Evolutionary conservation across 1,140 invertebrate species (phyloP).

Genomic region (Teleogryllus occipitalis): DNA sequence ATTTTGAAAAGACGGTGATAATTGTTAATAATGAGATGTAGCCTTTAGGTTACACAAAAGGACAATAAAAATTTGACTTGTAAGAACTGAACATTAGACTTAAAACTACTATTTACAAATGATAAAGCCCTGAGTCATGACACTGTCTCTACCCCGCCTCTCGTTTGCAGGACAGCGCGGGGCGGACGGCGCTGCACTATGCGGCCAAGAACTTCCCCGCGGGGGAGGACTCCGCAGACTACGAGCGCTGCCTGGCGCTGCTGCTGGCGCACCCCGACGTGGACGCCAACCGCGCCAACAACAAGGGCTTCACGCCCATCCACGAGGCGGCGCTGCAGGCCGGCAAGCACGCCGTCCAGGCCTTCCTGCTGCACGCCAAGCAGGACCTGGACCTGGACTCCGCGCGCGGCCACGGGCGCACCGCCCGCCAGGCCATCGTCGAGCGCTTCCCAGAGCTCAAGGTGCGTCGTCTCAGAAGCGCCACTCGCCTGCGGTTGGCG

Average conservation of each 20-base stretch:
- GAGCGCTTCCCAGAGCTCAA: not conserved
- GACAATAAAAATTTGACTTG: too few species aligned
- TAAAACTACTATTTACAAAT: too few species aligned
- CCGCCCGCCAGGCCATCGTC: not conserved
- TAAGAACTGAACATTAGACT: too few species aligned
- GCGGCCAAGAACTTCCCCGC: not conserved
- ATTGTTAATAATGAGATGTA: too few species aligned
- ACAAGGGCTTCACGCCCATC: not conserved
- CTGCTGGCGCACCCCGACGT: slow-evolving; percentile 1
- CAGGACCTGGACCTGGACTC: not conserved
- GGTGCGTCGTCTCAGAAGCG: not conserved
- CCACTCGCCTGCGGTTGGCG: too few species aligned
- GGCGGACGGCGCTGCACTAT: slow-evolving; percentile 4
- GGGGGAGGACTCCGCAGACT: not conserved
- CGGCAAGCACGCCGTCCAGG: not conserved
- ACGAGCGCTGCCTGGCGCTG: slow-evolving; percentile 4
- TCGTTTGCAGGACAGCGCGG: not conserved
- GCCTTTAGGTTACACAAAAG: too few species aligned
- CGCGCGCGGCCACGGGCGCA: not conserved
- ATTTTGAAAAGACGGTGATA: too few species aligned
- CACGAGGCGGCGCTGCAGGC: not conserved
- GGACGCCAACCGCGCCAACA: not conserved
- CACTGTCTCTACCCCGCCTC: too few species aligned
- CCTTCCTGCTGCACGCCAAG: not conserved
- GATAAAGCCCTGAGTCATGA: too few species aligned